Conservation (phyloP, 2,113 vertebrate genomes). For the Rhodinocichla rosea region DNA sequence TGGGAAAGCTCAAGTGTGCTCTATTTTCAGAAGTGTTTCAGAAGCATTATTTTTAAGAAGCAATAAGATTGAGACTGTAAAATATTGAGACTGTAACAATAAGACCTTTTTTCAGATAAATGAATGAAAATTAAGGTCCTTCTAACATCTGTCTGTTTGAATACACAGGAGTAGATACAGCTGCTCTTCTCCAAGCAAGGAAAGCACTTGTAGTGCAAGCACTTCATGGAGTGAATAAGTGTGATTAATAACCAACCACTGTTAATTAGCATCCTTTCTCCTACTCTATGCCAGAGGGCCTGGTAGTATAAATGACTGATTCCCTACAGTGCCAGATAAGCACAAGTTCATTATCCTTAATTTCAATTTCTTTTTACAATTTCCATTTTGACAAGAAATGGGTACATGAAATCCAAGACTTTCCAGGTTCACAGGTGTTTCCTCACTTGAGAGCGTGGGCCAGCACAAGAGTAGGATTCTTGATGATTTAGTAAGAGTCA, state of each 20-base stretch:
- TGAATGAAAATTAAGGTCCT: background rate
- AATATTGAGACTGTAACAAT: background rate
- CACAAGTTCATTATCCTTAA: background rate
- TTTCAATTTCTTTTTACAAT: background rate
- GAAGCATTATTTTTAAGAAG: background rate
- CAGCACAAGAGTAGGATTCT: background rate
- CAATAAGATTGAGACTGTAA: background rate
- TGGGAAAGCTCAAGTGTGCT: background rate
- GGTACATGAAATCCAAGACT: background rate
- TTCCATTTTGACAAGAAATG: background rate
- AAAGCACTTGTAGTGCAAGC: background rate
- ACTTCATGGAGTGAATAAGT: conserved; percentile 12
- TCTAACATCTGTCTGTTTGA: background rate
- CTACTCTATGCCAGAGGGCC: background rate
- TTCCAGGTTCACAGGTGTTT: background rate
- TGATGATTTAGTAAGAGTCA: background rate
- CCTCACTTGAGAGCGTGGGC: background rate
- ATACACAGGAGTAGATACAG: background rate
- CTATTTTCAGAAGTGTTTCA: background rate
- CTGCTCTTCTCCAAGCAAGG: background rate
- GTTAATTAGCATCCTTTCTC: conserved; percentile 38
- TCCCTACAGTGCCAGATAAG: background rate
- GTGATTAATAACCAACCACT: conserved; percentile 42
- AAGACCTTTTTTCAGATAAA: background rate
- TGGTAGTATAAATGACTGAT: conserved; percentile 5